Base-by-base conservation (phyloP, 2,797 vertebrate species). In the Siniperca scherzeri region DNA sequence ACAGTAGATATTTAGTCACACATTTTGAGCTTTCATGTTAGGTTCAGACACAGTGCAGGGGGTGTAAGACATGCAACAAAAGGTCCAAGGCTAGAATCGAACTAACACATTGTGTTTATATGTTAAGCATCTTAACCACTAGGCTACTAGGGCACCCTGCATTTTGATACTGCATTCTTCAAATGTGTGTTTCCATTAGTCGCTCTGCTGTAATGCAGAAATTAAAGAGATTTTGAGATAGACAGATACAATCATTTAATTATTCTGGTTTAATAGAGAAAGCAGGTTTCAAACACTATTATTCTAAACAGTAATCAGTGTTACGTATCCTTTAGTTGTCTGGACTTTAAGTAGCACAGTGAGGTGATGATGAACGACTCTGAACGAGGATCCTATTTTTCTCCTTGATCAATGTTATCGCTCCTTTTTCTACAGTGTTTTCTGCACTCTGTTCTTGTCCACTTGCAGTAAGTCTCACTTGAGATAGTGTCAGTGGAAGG, bases 401-500 rank as follows among this genome's bases (percentile, higher is more conserved):
- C 91, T 93, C 88, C 82, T 90, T 93, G 89, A 94, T 94, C 93
- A 94, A 92, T 92, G 93, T 90, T 91, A 95, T 95, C 93, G 91
- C 76, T 68, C 56, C 38, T 68, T 89, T 80, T 87, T 80, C 76
- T 50, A 57, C 38, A 10, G 83, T 74, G 81, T 81, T 87, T 86
- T 89, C 82, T 67, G 74, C 81, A 44, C 82, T 87, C 82, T 76
- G 84, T 82, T 92, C 91, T 78, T 83, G 88, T 90, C 89, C 90
- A 87, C 92, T 92, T 27, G 87, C 86, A 72, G 74, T 88, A 87
- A 93, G 90, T 93, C 91, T 90, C 90, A 92, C 94, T 95, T 83
- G 85, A 95, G 94, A 94, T 94, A 90, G 92, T 93, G 91, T 94
- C 94, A 93, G 79, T 67, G 82, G 83, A 94, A 95, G 89, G 88